phyloP scores from a whole-genome alignment of 2,797 vertebrate genomes.

The Huso huso region DNA sequence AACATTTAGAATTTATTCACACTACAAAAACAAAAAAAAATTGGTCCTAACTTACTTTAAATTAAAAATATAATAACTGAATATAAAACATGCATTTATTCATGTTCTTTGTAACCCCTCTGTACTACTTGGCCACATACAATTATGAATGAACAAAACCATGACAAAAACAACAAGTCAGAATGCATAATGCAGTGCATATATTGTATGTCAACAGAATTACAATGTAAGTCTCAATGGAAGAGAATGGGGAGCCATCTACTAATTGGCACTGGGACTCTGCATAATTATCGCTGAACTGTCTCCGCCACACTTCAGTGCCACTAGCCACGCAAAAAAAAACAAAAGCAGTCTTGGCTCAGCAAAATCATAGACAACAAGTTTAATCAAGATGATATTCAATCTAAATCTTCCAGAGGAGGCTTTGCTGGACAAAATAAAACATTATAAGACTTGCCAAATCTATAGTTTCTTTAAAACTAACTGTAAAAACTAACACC shows the following conservation, averaged over 20 bases:
- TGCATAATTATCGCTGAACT: conserved; percentile 70
- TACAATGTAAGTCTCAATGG: conserved; percentile 71
- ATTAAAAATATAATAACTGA: background rate
- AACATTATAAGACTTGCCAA: no score
- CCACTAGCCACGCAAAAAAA: conserved; percentile 57
- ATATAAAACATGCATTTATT: background rate
- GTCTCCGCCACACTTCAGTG: conserved; percentile 53
- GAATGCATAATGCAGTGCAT: conserved; percentile 77
- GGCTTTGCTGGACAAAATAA: no score
- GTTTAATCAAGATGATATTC: conserved; percentile 56
- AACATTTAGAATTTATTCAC: conserved; percentile 13
- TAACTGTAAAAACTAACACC: no score
- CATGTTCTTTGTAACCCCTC: no score
- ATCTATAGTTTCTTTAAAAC: no score
- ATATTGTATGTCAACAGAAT: conserved; percentile 73
- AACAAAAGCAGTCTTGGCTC: conserved; percentile 52
- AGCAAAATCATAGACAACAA: conserved; percentile 52
- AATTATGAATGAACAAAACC: conserved; percentile 62
- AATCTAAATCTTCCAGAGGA: conserved; percentile 30
- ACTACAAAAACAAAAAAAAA: conserved; percentile 17
- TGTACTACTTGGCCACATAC: no score
- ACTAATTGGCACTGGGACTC: conserved; percentile 72
- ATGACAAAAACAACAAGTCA: conserved; percentile 58
- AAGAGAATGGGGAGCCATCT: conserved; percentile 66
- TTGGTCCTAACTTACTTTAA: no score